Evolutionary conservation across 2,797 vertebrate genomes (phyloP), one percentile per base, ranked within the genome.

Genomic region (Antrozous pallidus): DNA sequence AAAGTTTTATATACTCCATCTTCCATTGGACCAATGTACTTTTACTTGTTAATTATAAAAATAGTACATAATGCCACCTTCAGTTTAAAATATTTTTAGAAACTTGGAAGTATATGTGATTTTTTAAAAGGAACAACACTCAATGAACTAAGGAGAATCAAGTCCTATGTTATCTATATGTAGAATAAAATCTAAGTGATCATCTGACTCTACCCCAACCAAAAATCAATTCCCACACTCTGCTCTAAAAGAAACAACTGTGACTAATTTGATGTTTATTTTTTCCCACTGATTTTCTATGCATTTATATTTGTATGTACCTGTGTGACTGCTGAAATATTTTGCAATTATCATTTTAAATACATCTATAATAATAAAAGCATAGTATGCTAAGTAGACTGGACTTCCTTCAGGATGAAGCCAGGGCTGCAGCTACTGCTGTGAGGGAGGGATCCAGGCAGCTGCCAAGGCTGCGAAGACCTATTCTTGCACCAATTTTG

Each of bases 171-270:
- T n/a, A n/a, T n/a, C n/a, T n/a, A n/a, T n/a, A n/a, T n/a, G n/a
- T n/a, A n/a, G n/a, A n/a, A n/a, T n/a, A n/a, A n/a, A n/a, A n/a
- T n/a, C n/a, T n/a, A n/a, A n/a, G n/a, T n/a, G n/a, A n/a, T n/a
- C n/a, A n/a, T n/a, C n/a, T n/a, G n/a, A n/a, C 2, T 49, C 20
- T 36, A 31, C 22, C 16, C 0, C 1, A 16, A 58, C 0, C 18
- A 22, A 70, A 22, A 3, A 49, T 71, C n/a, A 22, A 17, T 36
- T 47, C 13, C 54, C 18, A 31, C 1, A 17, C 2, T 3, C n/a
- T 77, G 17, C 45, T 16, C 6, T 56, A 20, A 40, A 87, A 79
- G 14, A 58, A 79, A 67, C 1, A 73, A 24, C 3, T 7, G 26
- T 51, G 6, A 67, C 77, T 3, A 24, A 13, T 73, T 45, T 12